These are phyloP conservation scores for Diogma glabrata DNA, from an alignment of 2,888 invertebrate genomes.

Conservation along the genomic window DNA sequence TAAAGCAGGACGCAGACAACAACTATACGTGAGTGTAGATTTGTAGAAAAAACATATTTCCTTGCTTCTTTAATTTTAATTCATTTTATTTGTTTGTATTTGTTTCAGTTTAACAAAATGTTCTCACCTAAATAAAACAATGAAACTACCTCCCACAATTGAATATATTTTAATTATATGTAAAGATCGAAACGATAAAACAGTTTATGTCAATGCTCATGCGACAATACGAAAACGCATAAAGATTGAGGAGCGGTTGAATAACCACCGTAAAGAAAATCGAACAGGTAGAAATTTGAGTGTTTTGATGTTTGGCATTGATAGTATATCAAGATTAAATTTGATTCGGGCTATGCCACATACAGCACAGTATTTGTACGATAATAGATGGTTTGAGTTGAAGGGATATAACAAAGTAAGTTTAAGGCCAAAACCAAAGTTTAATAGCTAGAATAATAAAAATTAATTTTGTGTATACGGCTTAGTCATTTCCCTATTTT, in stretches of 20 bases:
- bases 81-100: too few relatives aligned
- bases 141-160: conserved; percentile 29
- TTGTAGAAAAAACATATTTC: too few relatives aligned
- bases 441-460: too few relatives aligned
- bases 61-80: too few relatives aligned
- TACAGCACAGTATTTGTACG: conserved; percentile 53
- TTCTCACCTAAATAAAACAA: conserved; percentile 34
- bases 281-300: conserved; percentile 44
- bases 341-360: conserved; percentile 62
- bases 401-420: conserved; percentile 65
- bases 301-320: conserved; percentile 71
- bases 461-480: too few relatives aligned
- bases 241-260: conserved; percentile 39
- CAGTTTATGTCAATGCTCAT: conserved; percentile 35
- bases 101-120: conserved; percentile 33
- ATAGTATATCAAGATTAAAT: conserved; percentile 72
- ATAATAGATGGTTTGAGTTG: conserved; percentile 57
- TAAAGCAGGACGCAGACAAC: conserved; percentile 26
- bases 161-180: conserved; percentile 44
- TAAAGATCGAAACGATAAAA: conserved; percentile 20
- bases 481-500: too few relatives aligned
- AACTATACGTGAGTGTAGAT: neutral
- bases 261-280: conserved; percentile 26
- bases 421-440: too few relatives aligned
- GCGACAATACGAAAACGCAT: conserved; percentile 41